Conservation (phyloP, 2,113 vertebrate genomes). For the Panthera leo region DNA sequence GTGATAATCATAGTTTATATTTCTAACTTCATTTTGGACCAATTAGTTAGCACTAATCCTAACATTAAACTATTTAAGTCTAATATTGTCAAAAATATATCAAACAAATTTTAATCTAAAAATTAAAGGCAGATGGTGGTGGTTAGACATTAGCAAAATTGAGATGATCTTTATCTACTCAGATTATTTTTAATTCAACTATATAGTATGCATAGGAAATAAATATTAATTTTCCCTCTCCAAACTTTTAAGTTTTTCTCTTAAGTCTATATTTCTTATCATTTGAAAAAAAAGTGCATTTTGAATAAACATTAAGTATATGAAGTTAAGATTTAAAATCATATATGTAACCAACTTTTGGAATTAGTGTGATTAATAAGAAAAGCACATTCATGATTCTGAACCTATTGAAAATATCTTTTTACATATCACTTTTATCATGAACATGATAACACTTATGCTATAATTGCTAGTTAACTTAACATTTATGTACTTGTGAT, state of each 20-base stretch:
- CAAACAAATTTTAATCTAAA: constrained; percentile 1
- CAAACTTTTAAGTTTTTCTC: neutral
- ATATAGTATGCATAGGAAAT: neutral
- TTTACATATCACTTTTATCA: constrained; percentile 56
- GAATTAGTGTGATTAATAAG: constrained; percentile 60
- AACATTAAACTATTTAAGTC: neutral
- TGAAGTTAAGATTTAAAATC: constrained; percentile 41
- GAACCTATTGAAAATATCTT: constrained; percentile 60
- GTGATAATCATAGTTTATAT: neutral
- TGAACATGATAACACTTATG: constrained; percentile 56
- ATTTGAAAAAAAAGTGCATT: neutral
- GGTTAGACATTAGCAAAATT: neutral
- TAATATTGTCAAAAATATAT: neutral
- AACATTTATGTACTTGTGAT: constrained; percentile 75
- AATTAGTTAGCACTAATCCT: neutral
- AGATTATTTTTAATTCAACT: constrained; percentile 39
- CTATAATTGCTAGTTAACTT: constrained; percentile 71
- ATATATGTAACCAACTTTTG: constrained; percentile 52
- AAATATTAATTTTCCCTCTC: constrained; percentile 44
- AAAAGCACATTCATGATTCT: constrained; percentile 21
- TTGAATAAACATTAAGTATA: constrained; percentile 30
- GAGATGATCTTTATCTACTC: neutral
- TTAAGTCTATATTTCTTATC: neutral
- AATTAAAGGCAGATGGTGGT: neutral
- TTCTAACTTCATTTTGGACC: neutral